Percentiles rank a stretch among this genome's conserved stretches.
These are phyloP conservation scores for Notospermus geniculatus DNA, from an alignment of 1,140 invertebrate species.

Conservation along the genomic window DNA sequence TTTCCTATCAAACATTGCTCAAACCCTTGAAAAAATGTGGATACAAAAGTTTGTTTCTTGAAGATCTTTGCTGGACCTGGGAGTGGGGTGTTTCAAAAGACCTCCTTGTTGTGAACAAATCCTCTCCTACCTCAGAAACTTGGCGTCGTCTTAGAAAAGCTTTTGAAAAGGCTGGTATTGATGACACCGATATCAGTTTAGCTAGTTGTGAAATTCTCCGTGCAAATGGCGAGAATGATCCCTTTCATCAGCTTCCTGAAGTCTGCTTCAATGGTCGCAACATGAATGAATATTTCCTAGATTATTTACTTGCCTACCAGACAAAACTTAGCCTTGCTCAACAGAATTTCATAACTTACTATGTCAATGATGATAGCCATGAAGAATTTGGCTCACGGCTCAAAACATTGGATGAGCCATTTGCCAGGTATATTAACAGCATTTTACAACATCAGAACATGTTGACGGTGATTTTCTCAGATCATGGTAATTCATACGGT, in stretches of 20 bases:
- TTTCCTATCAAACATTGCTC: conserved; percentile 34
- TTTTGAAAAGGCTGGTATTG: conserved; percentile 26
- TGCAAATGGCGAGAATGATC: conserved; percentile 38
- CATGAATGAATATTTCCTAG: conserved; percentile 47
- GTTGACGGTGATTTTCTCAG: conserved; percentile 47
- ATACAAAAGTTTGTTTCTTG: conserved; percentile 47
- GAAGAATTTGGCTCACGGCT: conserved; percentile 44
- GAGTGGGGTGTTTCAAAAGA: conserved; percentile 52
- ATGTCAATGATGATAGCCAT: conserved; percentile 42
- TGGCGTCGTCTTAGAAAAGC: conserved; percentile 29
- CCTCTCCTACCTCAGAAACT: conserved; percentile 18
- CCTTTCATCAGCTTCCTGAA: conserved; percentile 42
- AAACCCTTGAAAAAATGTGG: conserved; percentile 30
- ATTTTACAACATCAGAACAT: conserved; percentile 31
- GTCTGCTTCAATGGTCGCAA: conserved; percentile 48
- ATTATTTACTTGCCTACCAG: conserved; percentile 44
- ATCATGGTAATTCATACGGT: conserved; percentile 53
- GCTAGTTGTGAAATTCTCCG: conserved; percentile 46
- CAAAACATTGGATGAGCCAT: conserved; percentile 40
- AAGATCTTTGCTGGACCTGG: conserved; percentile 51
- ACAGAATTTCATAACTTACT: conserved; percentile 37
- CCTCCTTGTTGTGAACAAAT: conserved; percentile 38
- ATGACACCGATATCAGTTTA: conserved; percentile 31
- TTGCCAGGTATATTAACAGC: conserved; percentile 30
- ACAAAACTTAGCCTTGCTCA: conserved; percentile 8